Evolutionary conservation across 2,113 vertebrate species (phyloP), one percentile per base, ranked within the genome.

Genomic region (Stigmatopora argus): DNA sequence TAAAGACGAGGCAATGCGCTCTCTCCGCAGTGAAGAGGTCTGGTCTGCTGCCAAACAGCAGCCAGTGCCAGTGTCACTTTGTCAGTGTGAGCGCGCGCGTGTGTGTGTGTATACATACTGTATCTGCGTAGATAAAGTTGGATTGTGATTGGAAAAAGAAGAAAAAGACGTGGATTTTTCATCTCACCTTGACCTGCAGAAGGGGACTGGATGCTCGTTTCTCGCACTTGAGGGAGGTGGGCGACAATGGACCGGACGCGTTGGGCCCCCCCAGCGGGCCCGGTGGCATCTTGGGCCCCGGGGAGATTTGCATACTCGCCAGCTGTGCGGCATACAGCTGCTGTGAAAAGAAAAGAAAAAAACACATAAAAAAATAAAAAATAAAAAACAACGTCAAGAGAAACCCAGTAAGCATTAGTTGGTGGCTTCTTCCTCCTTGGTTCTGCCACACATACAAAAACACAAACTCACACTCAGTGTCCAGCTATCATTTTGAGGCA

Each of bases 261-360:
- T 93, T 95, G 77, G 92, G 91, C 69, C 91, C 92, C 70, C 92
- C 92, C 84, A 94, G 95, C 41, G 92, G 94, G 84, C 92, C 92
- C 62, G 95, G 89, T 69, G 92, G 89, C 91, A 97, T 95, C 90
- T 97, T 97, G 90, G 94, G 90, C 89, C 93, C 94, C 71, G 94
- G 95, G 72, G 95, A 98, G 88, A 95, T 91, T 89, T 98, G 95
- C 95, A 98, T 96, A 90, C 92, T 95, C 84, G 95, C 95, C 86
- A 98, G 90, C 87, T 98, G 95, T 86, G 95, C 93, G 41, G 95
- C 94, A 66, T 98, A 98, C 81, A 98, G 90, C 90, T 98, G 95
- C 95, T 98, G 90, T 90, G 82, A 45, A 64, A 73, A 80, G 71
- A 85, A 83, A 84, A 85, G 81, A 21, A 38, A 44, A 44, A 2